phyloP scores from a whole-genome alignment of 1,140 invertebrate species.

The Neodiprion virginianus region DNA sequence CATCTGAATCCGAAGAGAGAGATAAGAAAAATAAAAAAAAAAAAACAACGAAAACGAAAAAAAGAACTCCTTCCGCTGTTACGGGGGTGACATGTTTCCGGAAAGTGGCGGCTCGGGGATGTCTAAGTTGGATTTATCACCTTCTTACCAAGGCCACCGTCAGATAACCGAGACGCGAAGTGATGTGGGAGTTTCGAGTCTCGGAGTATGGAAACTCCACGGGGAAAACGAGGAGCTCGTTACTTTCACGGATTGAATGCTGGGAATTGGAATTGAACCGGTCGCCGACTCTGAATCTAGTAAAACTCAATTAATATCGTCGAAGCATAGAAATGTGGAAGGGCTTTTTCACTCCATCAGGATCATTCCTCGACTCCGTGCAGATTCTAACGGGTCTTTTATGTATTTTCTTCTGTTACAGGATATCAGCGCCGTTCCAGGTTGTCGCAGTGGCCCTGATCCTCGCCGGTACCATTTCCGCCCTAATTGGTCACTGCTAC shows the following conservation, averaged over 20 bases:
- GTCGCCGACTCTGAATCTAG: no score
- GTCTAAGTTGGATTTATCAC: constrained; percentile 5
- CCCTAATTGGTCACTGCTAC: constrained; percentile 69
- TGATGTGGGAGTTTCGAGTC: neutral
- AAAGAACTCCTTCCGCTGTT: no score
- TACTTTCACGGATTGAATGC: no score
- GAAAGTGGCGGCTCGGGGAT: neutral
- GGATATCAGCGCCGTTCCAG: constrained; percentile 69
- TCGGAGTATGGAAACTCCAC: no score
- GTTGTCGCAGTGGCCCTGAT: constrained; percentile 64
- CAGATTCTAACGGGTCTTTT: neutral
- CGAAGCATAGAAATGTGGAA: neutral
- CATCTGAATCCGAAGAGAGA: neutral
- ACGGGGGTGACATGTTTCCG: neutral
- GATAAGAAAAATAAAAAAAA: no score
- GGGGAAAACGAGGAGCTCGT: no score
- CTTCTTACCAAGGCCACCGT: neutral
- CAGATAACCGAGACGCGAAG: neutral
- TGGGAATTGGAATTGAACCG: no score
- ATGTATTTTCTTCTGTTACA: constrained; percentile 53
- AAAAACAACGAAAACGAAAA: no score
- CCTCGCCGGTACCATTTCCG: constrained; percentile 65
- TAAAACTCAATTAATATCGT: no score
- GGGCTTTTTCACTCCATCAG: neutral
- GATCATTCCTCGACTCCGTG: no score